Evolutionary conservation across 1,140 invertebrate species (phyloP), one percentile per base, ranked within the genome.

Genomic region (Diuraphis noxia): DNA sequence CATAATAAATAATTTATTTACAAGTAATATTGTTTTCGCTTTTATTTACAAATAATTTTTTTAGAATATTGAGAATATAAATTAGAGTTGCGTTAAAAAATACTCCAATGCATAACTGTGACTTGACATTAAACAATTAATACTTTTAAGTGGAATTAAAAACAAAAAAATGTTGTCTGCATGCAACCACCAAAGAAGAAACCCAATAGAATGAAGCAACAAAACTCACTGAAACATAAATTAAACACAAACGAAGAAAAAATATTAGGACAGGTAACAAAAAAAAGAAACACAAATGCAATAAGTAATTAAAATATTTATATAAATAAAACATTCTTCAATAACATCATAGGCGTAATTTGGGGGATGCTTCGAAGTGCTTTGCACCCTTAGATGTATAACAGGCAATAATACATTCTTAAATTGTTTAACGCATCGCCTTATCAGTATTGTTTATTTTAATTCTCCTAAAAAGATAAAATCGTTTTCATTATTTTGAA

Each of bases 201-300:
- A 91, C 89, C 89, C 89, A 91, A 82, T 90, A 90, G 88, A 90
- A 90, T 52, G 89, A 91, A 91, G 89, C 89, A 81, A 91, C 89
- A 91, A 91, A 90, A 91, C 89, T 91, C 89, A 91, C 89, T 91
- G 89, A 91, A 91, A 91, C 89, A 91, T 79, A 72, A 90, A 63
- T 88, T 90, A 90, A 90, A 46, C 43, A 90, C 88, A 90, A 79
- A 79, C 88, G 63, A 90, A 90, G 63, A 90, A 79, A 90, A 90
- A 77, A 90, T 40, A 90, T 90, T 90, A 90, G 40, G 40, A 90
- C 41, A n/a, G 17, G 63, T 88, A 41, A 49, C n/a, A 52, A 91
- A 91, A 49, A 43, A 79, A 43, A n/a, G 23, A 90, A 77, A 72
- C 10, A 72, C 23, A 77, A 91, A 81, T 91, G 72, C 56, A n/a